Percentiles rank a stretch among this genome's conserved stretches.
These are phyloP conservation scores for Digitonthophagus gazella DNA, from an alignment of 2,888 invertebrate species.

Conservation along the genomic window DNA sequence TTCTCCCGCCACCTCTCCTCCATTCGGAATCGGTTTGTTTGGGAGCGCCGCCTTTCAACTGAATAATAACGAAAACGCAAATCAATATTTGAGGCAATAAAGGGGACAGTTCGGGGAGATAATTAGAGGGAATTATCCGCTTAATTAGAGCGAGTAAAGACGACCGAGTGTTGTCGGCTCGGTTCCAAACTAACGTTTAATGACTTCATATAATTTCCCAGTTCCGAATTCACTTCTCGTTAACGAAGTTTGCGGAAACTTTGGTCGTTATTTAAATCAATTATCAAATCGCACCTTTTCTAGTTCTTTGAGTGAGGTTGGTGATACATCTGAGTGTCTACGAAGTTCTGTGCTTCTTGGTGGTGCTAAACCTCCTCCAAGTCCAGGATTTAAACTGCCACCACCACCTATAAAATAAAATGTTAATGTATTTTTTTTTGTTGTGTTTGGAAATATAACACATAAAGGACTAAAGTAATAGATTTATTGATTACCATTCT, in stretches of 20 bases:
- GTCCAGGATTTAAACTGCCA: slow-evolving; percentile 52
- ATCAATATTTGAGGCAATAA: too few relatives aligned
- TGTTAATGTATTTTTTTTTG: too few relatives aligned
- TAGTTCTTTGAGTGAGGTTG: slow-evolving; percentile 82
- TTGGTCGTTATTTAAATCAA: not conserved
- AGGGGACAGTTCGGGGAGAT: too few relatives aligned
- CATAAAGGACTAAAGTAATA: too few relatives aligned
- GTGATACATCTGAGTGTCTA: slow-evolving; percentile 83
- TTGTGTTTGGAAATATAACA: too few relatives aligned
- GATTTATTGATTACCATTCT: too few relatives aligned
- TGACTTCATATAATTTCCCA: not conserved
- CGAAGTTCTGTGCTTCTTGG: slow-evolving; percentile 80
- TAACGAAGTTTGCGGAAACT: not conserved
- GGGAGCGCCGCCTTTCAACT: slow-evolving; percentile 66
- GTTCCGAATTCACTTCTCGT: not conserved
- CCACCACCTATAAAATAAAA: too few relatives aligned
- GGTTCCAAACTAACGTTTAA: not conserved
- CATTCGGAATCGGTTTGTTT: slow-evolving; percentile 58
- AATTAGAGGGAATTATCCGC: not conserved
- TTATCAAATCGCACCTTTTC: slow-evolving; percentile 67
- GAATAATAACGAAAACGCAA: slow-evolving; percentile 36
- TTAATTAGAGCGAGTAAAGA: not conserved
- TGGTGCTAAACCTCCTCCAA: slow-evolving; percentile 70
- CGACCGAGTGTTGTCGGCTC: too few relatives aligned
- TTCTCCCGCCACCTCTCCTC: slow-evolving; percentile 57